Base-by-base conservation (phyloP, 2,888 invertebrate genomes). In the Xestobium rufovillosum region DNA sequence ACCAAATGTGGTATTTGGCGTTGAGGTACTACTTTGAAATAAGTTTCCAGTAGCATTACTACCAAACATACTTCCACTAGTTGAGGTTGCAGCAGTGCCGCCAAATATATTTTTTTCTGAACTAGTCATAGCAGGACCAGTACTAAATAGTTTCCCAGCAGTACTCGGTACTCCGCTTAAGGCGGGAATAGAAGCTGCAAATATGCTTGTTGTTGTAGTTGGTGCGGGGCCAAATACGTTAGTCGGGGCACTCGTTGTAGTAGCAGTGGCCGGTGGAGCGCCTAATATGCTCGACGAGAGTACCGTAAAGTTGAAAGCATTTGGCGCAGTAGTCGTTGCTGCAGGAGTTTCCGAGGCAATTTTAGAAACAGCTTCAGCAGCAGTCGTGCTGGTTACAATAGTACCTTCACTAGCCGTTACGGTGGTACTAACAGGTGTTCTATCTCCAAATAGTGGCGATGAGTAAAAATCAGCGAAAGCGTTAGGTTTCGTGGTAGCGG, bases 1-100 rank as follows among this genome's bases (percentile, higher is more conserved):
- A 34, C 41, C 35, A 33, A 43, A 43, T 11, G 38, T 30, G 16
- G 41, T 19, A n/a, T n/a, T n/a, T 19, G 23, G 6, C n/a, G 23
- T 19, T 8, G 23, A 19, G n/a, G 23, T 8, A 8, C 6, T 19
- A 6, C n/a, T 6, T n/a, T n/a, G 6, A 19, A 19, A 19, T 8
- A 19, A 8, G 23, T n/a, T 19, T 8, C 6, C 23, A 8, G 23
- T n/a, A 19, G 23, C n/a, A 19, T 6, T 19, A 19, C 23, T 19
- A 19, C 6, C 23, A 19, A 19, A 8, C 6, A 8, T 19, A 19
- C 23, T n/a, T 19, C 6, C n/a, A n/a, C 23, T 19, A 19, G 23
- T 19, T 19, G 23, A 8, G n/a, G 23, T 8, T 6, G 23, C n/a
- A 19, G n/a, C 23, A 19, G 23, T n/a, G n/a, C 23, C n/a, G n/a